Evolutionary conservation across 2,797 vertebrate genomes (phyloP).

Genomic region (Tenualosa thibaudeaui): DNA sequence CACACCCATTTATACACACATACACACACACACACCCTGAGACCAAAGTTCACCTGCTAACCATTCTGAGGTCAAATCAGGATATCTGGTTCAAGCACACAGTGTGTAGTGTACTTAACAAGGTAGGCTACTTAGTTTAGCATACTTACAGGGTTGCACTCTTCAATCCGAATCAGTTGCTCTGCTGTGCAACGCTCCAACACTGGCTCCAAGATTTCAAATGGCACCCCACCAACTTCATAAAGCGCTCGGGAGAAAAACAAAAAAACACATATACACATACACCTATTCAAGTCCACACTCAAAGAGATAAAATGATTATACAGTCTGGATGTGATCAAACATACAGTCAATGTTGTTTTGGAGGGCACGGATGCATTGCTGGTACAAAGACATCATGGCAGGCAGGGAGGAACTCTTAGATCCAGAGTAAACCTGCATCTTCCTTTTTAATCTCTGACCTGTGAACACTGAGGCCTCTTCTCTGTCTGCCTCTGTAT

Average conservation of each 20-base stretch:
- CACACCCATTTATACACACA: not conserved
- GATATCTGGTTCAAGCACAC: not conserved
- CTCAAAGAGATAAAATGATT: not conserved
- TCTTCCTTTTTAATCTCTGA: conserved; percentile 83
- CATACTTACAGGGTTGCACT: conserved; percentile 81
- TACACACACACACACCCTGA: not conserved
- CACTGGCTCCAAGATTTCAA: conserved; percentile 89
- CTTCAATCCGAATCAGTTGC: conserved; percentile 85
- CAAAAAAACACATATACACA: not conserved
- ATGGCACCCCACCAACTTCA: conserved; percentile 86
- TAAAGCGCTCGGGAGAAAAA: conserved; percentile 73
- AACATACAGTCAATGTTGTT: conserved; percentile 82
- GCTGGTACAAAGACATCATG: conserved; percentile 87
- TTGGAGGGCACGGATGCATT: conserved; percentile 86
- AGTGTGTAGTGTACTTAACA: not conserved
- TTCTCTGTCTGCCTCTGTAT: conserved; percentile 57
- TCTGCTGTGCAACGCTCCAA: conserved; percentile 85
- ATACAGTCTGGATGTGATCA: not conserved
- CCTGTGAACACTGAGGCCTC: conserved; percentile 77
- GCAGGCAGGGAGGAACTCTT: conserved; percentile 78
- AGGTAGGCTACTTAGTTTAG: not conserved
- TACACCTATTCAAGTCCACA: not conserved
- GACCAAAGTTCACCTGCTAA: conserved; percentile 1
- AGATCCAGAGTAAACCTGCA: conserved; percentile 88
- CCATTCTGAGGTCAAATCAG: not conserved